These are phyloP conservation scores for Rhynchonema sp. DNA, from an alignment of 2,888 invertebrate species.

Conservation along the genomic window DNA sequence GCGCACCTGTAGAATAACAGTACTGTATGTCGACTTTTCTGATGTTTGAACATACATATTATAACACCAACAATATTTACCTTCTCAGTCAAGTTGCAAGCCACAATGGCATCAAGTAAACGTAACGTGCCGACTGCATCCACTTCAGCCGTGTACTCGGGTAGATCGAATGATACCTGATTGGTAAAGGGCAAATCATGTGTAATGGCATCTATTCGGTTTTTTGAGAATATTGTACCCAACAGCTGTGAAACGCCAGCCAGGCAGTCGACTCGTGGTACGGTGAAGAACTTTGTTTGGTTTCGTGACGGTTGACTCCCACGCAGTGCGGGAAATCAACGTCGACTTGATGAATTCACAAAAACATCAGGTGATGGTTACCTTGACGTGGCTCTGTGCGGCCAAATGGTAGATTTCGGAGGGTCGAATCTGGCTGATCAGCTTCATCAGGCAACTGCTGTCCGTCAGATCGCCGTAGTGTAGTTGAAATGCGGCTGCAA, in stretches of 20 bases:
- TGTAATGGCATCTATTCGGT: no score
- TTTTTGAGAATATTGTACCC: not conserved
- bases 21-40: no score
- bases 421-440: slow-evolving; percentile 57
- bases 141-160: slow-evolving; percentile 96
- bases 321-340: no score
- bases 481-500: slow-evolving; percentile 50
- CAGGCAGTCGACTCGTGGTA: no score
- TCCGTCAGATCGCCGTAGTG: slow-evolving; percentile 99
- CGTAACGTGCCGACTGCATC: slow-evolving; percentile 82
- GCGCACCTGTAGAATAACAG: slow-evolving; percentile 3
- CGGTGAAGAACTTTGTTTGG: no score
- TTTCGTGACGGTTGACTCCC: no score
- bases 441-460: slow-evolving; percentile 73
- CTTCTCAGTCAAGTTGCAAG: slow-evolving; percentile 57
- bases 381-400: slow-evolving; percentile 96
- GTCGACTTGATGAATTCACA: not conserved
- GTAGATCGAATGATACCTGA: slow-evolving; percentile 77
- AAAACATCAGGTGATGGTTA: slow-evolving; percentile 34
- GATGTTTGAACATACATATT: no score
- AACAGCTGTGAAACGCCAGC: no score
- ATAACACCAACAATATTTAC: slow-evolving; percentile 30
- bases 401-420: slow-evolving; percentile 92
- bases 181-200: no score
- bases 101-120: slow-evolving; percentile 70